Percentiles rank a stretch among this genome's conserved stretches.
Conservation (phyloP, 2,113 vertebrate genomes). For the Struthidea cinerea region DNA sequence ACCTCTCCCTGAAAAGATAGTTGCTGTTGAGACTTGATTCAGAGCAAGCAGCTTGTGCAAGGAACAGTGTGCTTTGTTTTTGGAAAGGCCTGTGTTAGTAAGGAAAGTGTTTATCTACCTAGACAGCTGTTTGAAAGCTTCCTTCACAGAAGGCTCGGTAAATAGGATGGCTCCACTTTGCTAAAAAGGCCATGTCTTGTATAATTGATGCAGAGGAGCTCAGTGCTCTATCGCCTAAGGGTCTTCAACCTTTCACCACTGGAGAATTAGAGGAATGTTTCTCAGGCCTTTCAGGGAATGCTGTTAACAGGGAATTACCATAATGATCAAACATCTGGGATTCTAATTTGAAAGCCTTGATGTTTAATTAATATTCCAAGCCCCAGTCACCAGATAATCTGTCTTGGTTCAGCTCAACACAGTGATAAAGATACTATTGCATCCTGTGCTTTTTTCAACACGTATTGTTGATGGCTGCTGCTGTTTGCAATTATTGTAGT, state of each 20-base stretch:
- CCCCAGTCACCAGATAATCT: neutral
- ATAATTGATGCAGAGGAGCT: conserved; percentile 20
- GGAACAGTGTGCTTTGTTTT: neutral
- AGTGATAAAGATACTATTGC: neutral
- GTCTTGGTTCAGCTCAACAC: neutral
- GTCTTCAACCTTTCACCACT: conserved; percentile 24
- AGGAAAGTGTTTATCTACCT: neutral
- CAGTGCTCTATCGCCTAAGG: neutral
- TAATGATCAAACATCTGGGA: conserved; percentile 44
- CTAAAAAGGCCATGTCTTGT: neutral
- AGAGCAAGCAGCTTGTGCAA: neutral
- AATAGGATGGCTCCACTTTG: neutral
- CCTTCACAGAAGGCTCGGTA: neutral
- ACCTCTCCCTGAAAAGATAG: neutral
- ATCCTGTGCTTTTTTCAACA: neutral
- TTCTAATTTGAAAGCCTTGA: conserved; percentile 40
- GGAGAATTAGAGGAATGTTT: conserved; percentile 23
- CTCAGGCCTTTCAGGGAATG: conserved; percentile 2
- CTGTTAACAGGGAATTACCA: conserved; percentile 27
- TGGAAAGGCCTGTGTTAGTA: neutral
- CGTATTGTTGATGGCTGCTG: neutral
- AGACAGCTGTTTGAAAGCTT: neutral
- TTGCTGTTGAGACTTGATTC: neutral
- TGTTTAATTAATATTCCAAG: conserved; percentile 58
- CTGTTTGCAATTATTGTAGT: neutral